These are phyloP conservation scores for Nemoura dubitans DNA, from an alignment of 2,888 invertebrate species.

Conservation along the genomic window DNA sequence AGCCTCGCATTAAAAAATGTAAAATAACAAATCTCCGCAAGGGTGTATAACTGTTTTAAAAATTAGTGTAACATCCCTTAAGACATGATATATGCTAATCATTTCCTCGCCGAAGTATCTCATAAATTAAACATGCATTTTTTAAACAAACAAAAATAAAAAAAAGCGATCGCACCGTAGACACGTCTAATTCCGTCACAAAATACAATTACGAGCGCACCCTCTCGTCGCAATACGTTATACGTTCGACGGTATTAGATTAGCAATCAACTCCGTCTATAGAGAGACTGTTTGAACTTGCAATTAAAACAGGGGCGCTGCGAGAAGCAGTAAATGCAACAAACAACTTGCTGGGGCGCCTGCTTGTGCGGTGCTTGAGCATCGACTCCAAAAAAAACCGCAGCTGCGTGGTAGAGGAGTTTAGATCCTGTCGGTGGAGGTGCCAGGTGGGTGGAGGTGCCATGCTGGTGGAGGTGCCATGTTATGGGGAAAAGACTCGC, in stretches of 20 bases:
- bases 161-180: neutral
- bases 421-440: neutral
- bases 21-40: neutral
- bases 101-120: neutral
- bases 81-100: neutral
- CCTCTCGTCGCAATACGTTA: neutral
- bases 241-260: constrained; percentile 2
- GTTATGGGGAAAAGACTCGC: neutral
- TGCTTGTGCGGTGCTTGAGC: neutral
- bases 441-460: neutral
- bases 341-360: neutral
- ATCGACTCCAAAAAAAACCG: neutral
- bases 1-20: neutral
- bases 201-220: neutral
- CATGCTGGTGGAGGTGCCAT: neutral
- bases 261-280: neutral
- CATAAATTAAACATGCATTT: neutral
- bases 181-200: neutral
- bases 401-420: neutral
- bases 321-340: neutral
- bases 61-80: neutral
- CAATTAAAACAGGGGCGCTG: neutral
- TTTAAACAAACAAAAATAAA: neutral
- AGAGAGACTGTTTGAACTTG: neutral
- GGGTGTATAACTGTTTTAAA: neutral